A percentile compares a stretch with the other conserved stretches of the same genome.
phyloP scores from a whole-genome alignment of 2,888 invertebrate genomes.

The Tetrapedia diversipes region DNA sequence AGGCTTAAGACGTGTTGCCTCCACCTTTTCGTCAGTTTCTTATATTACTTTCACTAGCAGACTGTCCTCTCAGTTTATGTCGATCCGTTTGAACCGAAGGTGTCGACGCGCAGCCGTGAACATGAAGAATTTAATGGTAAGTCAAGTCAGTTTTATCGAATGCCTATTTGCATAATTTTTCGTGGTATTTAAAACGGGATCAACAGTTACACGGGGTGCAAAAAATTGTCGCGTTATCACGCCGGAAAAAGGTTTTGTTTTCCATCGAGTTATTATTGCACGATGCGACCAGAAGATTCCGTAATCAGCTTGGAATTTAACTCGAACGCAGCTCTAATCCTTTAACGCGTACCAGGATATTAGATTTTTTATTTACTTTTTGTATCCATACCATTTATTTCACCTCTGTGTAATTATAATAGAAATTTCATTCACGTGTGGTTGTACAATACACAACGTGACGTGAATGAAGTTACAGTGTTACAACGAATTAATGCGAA shows the following conservation, averaged over 20 bases:
- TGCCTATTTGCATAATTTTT: not conserved
- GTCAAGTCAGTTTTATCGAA: too few relatives aligned
- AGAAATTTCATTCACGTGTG: too few relatives aligned
- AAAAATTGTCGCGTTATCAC: not conserved
- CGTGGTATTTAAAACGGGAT: not conserved
- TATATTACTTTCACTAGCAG: slow-evolving; percentile 73
- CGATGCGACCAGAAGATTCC: not conserved
- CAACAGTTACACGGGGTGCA: too few relatives aligned
- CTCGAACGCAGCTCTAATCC: not conserved
- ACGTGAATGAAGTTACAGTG: too few relatives aligned
- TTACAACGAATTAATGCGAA: too few relatives aligned
- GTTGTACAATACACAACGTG: too few relatives aligned
- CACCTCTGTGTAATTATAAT: too few relatives aligned
- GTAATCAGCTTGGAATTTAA: slow-evolving; percentile 38
- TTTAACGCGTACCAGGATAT: not conserved
- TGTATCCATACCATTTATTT: not conserved
- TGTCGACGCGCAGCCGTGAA: slow-evolving; percentile 11
- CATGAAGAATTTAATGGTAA: slow-evolving; percentile 58
- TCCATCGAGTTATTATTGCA: not conserved
- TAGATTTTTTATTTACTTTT: not conserved
- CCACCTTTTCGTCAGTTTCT: slow-evolving; percentile 59
- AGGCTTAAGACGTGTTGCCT: slow-evolving; percentile 44
- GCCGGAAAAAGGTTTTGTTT: not conserved
- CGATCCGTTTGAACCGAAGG: slow-evolving; percentile 57
- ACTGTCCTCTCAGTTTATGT: slow-evolving; percentile 66